Evolutionary conservation across 2,888 invertebrate genomes (phyloP).

Genomic region (Hermaeophaga mercurialis): DNA sequence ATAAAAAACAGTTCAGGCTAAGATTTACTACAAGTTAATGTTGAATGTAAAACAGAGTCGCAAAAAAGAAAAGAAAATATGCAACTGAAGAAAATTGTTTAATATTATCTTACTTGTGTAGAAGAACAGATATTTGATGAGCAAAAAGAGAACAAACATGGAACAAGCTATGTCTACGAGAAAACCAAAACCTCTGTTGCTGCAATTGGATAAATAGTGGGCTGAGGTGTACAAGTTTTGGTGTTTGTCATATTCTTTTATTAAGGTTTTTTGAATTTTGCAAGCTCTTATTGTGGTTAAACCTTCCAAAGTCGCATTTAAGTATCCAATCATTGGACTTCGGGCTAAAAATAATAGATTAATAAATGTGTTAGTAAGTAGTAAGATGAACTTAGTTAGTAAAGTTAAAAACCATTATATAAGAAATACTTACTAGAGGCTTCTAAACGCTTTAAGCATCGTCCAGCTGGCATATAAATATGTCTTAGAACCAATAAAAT

Average conservation of each 20-base stretch:
- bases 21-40: no score
- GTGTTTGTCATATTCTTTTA: constrained; percentile 51
- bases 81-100: no score
- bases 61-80: no score
- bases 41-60: no score
- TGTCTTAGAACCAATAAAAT: constrained; percentile 46
- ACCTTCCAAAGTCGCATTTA: constrained; percentile 54
- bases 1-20: no score
- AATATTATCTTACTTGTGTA: constrained; percentile 41
- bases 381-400: no score
- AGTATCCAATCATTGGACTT: constrained; percentile 53
- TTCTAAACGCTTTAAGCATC: constrained; percentile 74
- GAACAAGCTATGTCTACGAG: constrained; percentile 47
- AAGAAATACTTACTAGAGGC: constrained; percentile 64
- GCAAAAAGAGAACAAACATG: constrained; percentile 39
- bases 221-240: constrained; percentile 53
- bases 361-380: no score
- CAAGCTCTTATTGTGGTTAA: constrained; percentile 53
- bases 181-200: constrained; percentile 50
- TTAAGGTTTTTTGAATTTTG: constrained; percentile 48
- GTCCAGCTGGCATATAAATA: constrained; percentile 66
- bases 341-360: constrained; percentile 48
- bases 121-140: constrained; percentile 40
- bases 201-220: constrained; percentile 46
- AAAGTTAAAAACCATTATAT: no score